Conservation (phyloP, 2,888 invertebrate genomes). For the Ochropleura plecta region DNA sequence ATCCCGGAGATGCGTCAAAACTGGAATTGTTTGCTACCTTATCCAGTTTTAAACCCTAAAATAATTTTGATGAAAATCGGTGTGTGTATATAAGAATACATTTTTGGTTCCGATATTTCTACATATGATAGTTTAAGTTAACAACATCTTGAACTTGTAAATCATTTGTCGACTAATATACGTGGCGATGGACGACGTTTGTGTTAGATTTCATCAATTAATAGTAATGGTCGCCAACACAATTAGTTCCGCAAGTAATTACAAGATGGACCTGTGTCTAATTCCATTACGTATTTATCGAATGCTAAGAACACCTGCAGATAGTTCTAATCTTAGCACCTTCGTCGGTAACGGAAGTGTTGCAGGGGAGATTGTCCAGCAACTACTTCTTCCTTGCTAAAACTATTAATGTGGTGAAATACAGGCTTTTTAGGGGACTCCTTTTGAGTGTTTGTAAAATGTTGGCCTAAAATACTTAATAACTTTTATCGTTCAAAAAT, state of each 20-base stretch:
- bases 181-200: neutral
- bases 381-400: neutral
- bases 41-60: neutral
- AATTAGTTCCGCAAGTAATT: slow-evolving; percentile 1
- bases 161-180: neutral
- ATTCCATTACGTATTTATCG: neutral
- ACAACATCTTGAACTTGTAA: too few relatives aligned
- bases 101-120: too few relatives aligned
- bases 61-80: neutral
- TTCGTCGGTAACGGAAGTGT: neutral
- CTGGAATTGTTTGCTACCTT: neutral
- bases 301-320: neutral
- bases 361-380: neutral
- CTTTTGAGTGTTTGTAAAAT: neutral
- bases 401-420: neutral
- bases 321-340: neutral
- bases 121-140: neutral
- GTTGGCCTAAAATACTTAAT: neutral
- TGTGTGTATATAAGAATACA: too few relatives aligned
- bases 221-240: neutral
- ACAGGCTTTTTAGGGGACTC: neutral
- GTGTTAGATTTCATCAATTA: slow-evolving; percentile 1
- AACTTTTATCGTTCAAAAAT: neutral
- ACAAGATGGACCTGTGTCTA: neutral
- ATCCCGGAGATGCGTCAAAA: neutral